Evolutionary conservation across 2,797 vertebrate genomes (phyloP), one percentile per base, ranked within the genome.

Genomic region (Schizothorax lantsangensis): DNA sequence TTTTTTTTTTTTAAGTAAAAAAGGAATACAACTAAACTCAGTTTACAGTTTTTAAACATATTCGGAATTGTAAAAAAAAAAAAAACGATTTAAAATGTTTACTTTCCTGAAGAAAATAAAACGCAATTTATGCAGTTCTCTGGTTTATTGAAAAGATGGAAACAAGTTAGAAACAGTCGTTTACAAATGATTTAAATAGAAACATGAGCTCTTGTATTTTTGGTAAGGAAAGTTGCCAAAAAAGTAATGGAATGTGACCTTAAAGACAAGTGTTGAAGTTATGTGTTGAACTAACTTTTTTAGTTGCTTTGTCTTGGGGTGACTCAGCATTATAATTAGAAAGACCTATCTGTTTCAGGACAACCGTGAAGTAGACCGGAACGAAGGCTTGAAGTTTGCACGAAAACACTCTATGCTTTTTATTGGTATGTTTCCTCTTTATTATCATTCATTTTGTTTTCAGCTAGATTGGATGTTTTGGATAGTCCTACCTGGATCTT

Each of bases 321-420:
- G 54, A 59, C 36, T 66, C 33, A 36, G 14, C 43, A 59, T 83
- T 2, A 81, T 40, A 79, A 49, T 19, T 14, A 19, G n/a, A 38
- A 78, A 88, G 33, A 87, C 1, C 79, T 23, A 86, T 88, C 89
- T 82, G 0, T 95, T 95, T 71, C 88, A 99, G 98, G 98, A 99
- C 81, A 97, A 97, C 92, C 97, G 95, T 90, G 97, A 98, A 94
- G 97, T 99, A 78, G 98, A 99, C 93, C 95, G 98, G 94, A 98
- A 97, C 7, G 98, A 99, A 95, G 98, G 98, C 69, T 94, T 99
- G 90, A 98, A 98, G 91, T 99, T 99, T 93, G 98, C 98, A 64
- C 95, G 97, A 88, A 99, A 99, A 94, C 98, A 99, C 96, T 98
- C 98, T 3, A 99, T 99, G 98, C 95, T 99, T 91, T 99, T 99